Evolutionary conservation across 1,140 invertebrate genomes (phyloP), one percentile per base, ranked within the genome.

Genomic region (Harpegnathos saltator): DNA sequence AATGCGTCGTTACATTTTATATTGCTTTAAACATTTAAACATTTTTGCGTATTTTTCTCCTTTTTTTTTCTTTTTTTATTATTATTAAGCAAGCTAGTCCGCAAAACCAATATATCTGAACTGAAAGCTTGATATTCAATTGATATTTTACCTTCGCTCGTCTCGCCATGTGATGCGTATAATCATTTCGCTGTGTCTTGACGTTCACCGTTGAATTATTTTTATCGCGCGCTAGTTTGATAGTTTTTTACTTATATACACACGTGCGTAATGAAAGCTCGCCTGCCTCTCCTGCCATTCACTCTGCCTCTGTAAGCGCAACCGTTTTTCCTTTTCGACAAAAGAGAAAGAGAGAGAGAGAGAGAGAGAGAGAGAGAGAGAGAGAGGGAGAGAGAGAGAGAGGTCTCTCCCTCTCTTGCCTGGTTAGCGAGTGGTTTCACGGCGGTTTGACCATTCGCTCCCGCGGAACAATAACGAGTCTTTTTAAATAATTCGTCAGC

Each of bases 401-500:
- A n/a, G n/a, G n/a, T 33, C 29, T 33, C 29, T 3, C 24, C 59
- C 44, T 33, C 58, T 58, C 3, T 19, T 11, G 26, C 22, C 14
- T 63, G 11, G 33, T 54, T 63, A 71, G 63, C 72, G 71, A 80
- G 71, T 65, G 61, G 56, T 83, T 73, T 11, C 15, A n/a, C 22
- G 33, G 24, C 26, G 72, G 74, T 65, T 86, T 81, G 80, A 78
- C 75, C 50, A 65, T 63, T 74, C 38, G 68, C 65, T 68, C 77
- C 7, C 38, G 26, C 65, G 61, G 74, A 85, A 88, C 84, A 87
- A 87, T 89, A 86, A 90, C 85, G 72, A 69, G 62, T 56, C 83
- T 78, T 89, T 89, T 90, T 89, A 85, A 90, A 90, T 90, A 89
- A 90, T 90, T 90, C 81, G 71, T 75, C 63, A 83, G 77, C 83